Evolutionary conservation across 1,140 invertebrate species (phyloP).

Genomic region (Drosophila simulans): DNA sequence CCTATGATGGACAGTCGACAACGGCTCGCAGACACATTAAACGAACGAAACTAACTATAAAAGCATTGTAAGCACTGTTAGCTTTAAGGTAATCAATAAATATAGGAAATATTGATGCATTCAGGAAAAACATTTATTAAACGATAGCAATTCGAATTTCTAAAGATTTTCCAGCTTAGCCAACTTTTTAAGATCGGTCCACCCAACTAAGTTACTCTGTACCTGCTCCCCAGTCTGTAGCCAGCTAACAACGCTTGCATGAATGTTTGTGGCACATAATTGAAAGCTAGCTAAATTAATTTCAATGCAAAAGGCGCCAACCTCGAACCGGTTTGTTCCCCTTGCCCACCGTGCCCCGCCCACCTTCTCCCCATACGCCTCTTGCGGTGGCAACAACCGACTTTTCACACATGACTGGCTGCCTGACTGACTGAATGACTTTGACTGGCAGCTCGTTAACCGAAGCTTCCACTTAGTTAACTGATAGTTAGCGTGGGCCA

Average conservation of each 20-base stretch:
- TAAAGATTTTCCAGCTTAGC: background rate
- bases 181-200: background rate
- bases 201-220: background rate
- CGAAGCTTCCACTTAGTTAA: conserved; percentile 76
- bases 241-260: conserved; percentile 42
- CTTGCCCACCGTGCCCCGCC: background rate
- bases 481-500: conserved; percentile 48
- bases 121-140: background rate
- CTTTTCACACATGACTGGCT: conserved; percentile 72
- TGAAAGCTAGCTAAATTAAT: conserved; percentile 83
- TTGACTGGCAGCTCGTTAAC: conserved; percentile 71
- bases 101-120: no score
- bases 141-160: background rate
- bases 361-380: background rate
- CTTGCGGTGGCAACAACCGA: conserved; percentile 56
- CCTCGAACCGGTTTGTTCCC: conserved; percentile 32
- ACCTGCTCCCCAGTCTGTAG: conserved; percentile 24
- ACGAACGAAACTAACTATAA: background rate
- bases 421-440: conserved; percentile 41
- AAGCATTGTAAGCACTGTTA: background rate
- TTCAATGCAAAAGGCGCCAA: conserved; percentile 79
- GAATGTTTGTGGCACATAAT: conserved; percentile 83
- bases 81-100: accelerated
- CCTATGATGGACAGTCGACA: background rate
- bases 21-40: background rate